A percentile compares a stretch with the other conserved stretches of the same genome.
Conservation (phyloP, 2,113 vertebrate genomes). For the Nothoprocta pentlandii region DNA sequence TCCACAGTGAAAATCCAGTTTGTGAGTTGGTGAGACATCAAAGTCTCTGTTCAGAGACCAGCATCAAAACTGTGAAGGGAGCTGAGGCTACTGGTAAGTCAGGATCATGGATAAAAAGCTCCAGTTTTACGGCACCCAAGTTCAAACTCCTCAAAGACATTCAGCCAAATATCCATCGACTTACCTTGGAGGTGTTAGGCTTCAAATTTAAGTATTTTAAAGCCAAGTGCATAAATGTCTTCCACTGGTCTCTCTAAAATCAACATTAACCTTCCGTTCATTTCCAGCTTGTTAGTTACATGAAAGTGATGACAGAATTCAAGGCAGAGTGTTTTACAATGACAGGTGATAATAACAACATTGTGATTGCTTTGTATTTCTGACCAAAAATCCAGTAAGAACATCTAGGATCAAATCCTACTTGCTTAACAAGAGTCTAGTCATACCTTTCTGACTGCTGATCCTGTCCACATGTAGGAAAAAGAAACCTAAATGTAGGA, state of each 20-base stretch:
- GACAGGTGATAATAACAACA: constrained; percentile 12
- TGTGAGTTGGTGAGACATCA: background rate
- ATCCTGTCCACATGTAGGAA: background rate
- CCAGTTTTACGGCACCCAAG: background rate
- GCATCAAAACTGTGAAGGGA: background rate
- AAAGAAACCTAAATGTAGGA: background rate
- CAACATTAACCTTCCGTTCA: background rate
- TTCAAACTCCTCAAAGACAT: constrained; percentile 1
- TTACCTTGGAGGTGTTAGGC: background rate
- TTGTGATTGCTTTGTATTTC: background rate
- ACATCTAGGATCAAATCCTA: background rate
- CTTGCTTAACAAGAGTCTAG: background rate
- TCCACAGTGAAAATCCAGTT: background rate
- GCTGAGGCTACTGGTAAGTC: background rate
- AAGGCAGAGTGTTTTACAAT: background rate
- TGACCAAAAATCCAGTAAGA: constrained; percentile 16
- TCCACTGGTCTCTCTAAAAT: constrained; percentile 11
- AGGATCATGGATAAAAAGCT: background rate
- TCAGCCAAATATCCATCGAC: constrained; percentile 9
- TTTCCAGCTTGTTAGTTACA: constrained; percentile 18
- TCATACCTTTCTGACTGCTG: background rate
- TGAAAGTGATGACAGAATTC: constrained; percentile 37
- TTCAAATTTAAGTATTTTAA: constrained; percentile 24
- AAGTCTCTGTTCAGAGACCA: background rate
- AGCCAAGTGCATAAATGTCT: background rate